A percentile compares a stretch with the other conserved stretches of the same genome.
phyloP scores from a whole-genome alignment of 2,113 vertebrate species.

The Ceuthmochares aereus region DNA sequence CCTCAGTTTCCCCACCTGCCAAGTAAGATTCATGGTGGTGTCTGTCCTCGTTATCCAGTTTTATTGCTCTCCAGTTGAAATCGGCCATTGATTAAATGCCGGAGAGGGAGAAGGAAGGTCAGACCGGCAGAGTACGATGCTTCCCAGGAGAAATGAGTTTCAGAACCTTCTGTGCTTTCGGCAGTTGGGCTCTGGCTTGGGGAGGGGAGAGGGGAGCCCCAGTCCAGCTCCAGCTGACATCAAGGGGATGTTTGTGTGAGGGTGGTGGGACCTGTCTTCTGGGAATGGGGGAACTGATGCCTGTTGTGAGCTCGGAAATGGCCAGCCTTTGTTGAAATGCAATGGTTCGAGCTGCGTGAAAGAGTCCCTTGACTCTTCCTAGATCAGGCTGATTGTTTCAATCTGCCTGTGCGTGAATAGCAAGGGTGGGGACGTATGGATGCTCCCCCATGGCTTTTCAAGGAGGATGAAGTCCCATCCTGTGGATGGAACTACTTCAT shows the following conservation, averaged over 20 bases:
- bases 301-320: rapidly evolving
- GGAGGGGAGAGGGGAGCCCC: neutral
- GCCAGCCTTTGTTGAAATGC: neutral
- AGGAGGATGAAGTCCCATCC: neutral
- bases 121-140: rapidly evolving
- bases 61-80: neutral
- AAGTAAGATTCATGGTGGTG: neutral
- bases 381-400: neutral
- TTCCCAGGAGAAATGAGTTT: neutral
- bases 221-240: neutral
- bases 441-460: rapidly evolving
- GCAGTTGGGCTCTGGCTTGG: neutral
- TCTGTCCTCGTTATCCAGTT: neutral
- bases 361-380: neutral
- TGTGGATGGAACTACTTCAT: rapidly evolving
- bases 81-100: rapidly evolving
- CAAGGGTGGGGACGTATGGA: rapidly evolving
- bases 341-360: neutral
- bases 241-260: neutral
- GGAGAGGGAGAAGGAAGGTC: neutral
- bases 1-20: neutral
- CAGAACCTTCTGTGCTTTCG: neutral
- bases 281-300: neutral
- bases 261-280: neutral
- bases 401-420: rapidly evolving